A percentile compares a stretch with the other conserved stretches of the same genome.
These are phyloP conservation scores for Drosophila multiciliata DNA, from an alignment of 2,888 invertebrate species.

Conservation along the genomic window DNA sequence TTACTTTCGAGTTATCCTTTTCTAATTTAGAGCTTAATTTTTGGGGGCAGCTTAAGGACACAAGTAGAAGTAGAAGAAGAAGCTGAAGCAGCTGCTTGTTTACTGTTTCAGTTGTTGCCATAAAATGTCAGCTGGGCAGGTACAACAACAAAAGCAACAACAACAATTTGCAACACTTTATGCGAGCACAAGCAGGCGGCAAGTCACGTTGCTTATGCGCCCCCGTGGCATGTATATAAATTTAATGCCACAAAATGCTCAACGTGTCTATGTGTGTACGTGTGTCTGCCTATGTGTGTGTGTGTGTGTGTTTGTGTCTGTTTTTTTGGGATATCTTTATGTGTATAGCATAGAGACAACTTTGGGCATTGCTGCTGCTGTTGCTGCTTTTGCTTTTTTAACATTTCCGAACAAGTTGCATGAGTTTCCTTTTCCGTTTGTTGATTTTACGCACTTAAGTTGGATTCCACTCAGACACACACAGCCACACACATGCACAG, in stretches of 20 bases:
- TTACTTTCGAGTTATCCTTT: conserved; percentile 75
- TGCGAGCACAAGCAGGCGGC: conserved; percentile 40
- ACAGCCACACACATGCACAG: background rate
- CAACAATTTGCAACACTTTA: conserved; percentile 71
- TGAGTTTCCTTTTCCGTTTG: conserved; percentile 77
- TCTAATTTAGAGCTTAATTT: conserved; percentile 77
- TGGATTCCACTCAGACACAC: background rate
- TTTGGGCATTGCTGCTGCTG: background rate
- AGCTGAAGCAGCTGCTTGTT: conserved; percentile 1
- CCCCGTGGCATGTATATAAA: conserved; percentile 66
- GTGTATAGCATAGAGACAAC: conserved; percentile 4
- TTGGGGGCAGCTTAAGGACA: conserved; percentile 54
- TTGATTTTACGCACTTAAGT: conserved; percentile 69
- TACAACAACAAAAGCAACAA: conserved; percentile 17
- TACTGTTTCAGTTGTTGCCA: conserved; percentile 22
- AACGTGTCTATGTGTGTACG: conserved; percentile 17
- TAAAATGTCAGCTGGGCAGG: conserved; percentile 54
- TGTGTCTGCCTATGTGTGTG: conserved; percentile 4
- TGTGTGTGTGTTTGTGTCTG: background rate
- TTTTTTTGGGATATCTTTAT: conserved; percentile 9
- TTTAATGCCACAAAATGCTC: conserved; percentile 63
- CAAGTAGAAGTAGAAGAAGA: background rate
- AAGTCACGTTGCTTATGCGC: conserved; percentile 70
- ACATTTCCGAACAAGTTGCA: conserved; percentile 74
- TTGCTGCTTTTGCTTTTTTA: conserved; percentile 41